phyloP scores from a whole-genome alignment of 2,113 vertebrate species.

The Rostratula benghalensis region DNA sequence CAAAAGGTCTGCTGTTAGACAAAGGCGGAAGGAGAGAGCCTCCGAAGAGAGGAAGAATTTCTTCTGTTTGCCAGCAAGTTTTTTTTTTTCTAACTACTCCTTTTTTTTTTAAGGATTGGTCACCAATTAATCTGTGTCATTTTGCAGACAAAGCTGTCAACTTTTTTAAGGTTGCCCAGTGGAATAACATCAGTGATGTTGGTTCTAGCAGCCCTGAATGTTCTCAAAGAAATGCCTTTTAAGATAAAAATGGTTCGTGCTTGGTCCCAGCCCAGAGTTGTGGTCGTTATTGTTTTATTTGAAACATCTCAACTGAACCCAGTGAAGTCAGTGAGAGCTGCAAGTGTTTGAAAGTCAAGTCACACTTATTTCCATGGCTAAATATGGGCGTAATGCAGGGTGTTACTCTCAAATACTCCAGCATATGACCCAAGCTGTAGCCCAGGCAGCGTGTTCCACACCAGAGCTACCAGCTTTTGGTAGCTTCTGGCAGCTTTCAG shows the following conservation, averaged over 20 bases:
- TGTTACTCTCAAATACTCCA: background rate
- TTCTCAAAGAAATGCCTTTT: slow-evolving; percentile 57
- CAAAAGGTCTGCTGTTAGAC: slow-evolving; percentile 61
- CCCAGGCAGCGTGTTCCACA: background rate
- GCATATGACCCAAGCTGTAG: background rate
- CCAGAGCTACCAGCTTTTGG: background rate
- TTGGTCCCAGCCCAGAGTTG: background rate
- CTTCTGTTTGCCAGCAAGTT: background rate
- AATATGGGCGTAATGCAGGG: slow-evolving; percentile 5
- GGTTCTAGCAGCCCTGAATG: background rate
- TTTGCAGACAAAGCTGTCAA: background rate
- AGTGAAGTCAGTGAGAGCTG: background rate
- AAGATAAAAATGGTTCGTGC: slow-evolving; percentile 35
- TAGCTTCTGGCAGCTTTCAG: background rate
- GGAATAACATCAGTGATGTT: background rate
- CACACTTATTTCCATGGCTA: slow-evolving; percentile 30
- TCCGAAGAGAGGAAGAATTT: slow-evolving; percentile 2
- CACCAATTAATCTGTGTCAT: background rate
- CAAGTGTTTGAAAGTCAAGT: background rate
- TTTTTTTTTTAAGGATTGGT: slow-evolving; percentile 5
- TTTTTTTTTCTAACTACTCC: background rate
- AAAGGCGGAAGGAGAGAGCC: slow-evolving; percentile 33
- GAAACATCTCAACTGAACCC: background rate
- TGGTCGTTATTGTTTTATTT: slow-evolving; percentile 15
- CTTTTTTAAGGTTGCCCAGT: background rate